Base-by-base conservation (phyloP, 92 coral and sea anemone genomes). In the Bergia puertoricense region DNA sequence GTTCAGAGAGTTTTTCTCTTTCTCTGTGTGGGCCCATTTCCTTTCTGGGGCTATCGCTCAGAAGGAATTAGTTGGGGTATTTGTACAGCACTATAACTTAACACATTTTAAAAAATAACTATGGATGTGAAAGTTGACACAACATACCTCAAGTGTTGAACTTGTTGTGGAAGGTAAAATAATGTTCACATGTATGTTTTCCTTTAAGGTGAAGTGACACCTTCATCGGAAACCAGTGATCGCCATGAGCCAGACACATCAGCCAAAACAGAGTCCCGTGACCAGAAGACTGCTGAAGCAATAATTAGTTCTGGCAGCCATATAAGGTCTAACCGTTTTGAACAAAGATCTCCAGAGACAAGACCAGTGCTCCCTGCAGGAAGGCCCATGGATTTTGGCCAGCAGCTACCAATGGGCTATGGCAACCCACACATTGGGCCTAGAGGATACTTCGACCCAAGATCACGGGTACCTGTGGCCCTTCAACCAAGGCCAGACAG, bases 141-240 rank as follows among this genome's bases (percentile, higher is more conserved):
- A 48, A 46, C 51, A 46, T 7, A 48, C 54, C 54, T 48, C 14
- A 18, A 13, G 59, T 54, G 59, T 1, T 54, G 18, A 54, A 54
- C 59, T 54, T 54, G 18, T 54, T 54, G 18, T 54, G 59, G 16
- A 54, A 10, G 14, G 16, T 11, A 54, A 1, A 2, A 11, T 54
- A 11, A 54, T 30, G 10, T 54, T 39, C 44, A 3, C 36, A 30
- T 48, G 14, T 14, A 45, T 46, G 36, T 40, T 66, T 76, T 30
- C 73, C 22, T n/a, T 54, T 23, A 15, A 94, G 98, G 94, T 48
- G 96, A 95, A 77, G 96, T 95, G 20, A 95, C 98, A 13, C 98
- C 98, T 46, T 85, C 98, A n/a, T 90, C 96, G 23, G 85, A 93
- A 6, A 95, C 98, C 30, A 91, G 94, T 62, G 96, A 92, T 78